Evolutionary conservation across 2,888 invertebrate species (phyloP).

Genomic region (Caprella mutica): DNA sequence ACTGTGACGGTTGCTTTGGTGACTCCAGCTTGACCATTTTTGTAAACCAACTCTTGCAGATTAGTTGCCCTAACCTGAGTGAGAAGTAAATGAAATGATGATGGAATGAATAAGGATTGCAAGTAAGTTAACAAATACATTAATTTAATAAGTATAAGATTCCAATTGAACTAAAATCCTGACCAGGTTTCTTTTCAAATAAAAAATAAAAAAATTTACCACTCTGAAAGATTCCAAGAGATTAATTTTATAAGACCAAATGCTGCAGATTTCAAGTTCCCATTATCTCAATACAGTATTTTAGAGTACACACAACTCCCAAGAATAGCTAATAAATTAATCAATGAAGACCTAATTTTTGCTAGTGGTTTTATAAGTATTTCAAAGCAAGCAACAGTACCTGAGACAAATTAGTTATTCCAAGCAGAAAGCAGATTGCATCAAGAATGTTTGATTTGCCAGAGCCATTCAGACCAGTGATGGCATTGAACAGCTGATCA

Average conservation of each 20-base stretch:
- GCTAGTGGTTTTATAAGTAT: neutral
- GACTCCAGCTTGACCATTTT: constrained; percentile 90
- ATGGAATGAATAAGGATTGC: neutral
- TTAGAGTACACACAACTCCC: too few species aligned
- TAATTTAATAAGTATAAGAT: too few species aligned
- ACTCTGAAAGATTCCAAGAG: too few species aligned
- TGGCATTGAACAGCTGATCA: constrained; percentile 91
- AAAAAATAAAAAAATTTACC: too few species aligned
- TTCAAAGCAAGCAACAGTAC: constrained; percentile 48
- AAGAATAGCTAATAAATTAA: too few species aligned
- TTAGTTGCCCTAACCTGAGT: constrained; percentile 74
- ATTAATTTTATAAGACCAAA: too few species aligned
- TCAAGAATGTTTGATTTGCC: constrained; percentile 97
- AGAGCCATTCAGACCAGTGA: constrained; percentile 93
- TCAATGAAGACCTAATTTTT: too few species aligned
- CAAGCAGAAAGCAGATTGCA: constrained; percentile 92
- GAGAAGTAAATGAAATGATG: neutral
- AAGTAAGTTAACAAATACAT: too few species aligned
- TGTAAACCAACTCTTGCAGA: constrained; percentile 92
- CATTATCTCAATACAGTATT: too few species aligned
- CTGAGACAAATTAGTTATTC: constrained; percentile 81
- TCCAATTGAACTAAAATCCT: too few species aligned
- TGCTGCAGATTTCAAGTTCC: too few species aligned
- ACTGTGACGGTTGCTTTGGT: constrained; percentile 92
- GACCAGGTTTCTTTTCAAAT: too few species aligned